These are phyloP conservation scores for Trachelus tabidus DNA, from an alignment of 2,888 invertebrate species.

Conservation along the genomic window DNA sequence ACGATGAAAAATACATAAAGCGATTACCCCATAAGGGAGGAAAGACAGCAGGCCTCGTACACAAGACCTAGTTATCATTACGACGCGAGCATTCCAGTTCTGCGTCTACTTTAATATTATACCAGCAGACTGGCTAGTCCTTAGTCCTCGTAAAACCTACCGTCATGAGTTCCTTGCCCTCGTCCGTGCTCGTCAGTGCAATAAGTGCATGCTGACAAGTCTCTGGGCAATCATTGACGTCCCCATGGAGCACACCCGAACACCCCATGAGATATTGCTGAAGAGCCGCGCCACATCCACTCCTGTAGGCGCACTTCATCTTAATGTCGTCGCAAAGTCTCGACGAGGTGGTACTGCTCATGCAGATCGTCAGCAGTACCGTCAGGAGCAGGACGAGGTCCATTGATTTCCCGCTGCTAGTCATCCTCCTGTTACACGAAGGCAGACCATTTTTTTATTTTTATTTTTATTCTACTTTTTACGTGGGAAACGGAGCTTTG, in stretches of 20 bases:
- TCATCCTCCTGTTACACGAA: constrained; percentile 42
- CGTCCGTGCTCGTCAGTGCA: constrained; percentile 81
- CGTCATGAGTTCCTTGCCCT: constrained; percentile 81
- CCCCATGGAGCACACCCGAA: constrained; percentile 74
- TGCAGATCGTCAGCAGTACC: constrained; percentile 38
- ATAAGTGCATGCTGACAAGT: constrained; percentile 82
- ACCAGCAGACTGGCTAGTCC: not conserved
- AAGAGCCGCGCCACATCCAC: constrained; percentile 82
- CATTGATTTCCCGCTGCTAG: constrained; percentile 42
- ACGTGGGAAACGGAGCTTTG: not conserved
- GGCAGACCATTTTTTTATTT: not conserved
- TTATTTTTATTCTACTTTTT: not conserved
- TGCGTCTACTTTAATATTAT: not conserved
- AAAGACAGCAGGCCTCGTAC: not conserved
- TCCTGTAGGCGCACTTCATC: constrained; percentile 79
- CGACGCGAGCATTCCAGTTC: not conserved
- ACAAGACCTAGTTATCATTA: not conserved
- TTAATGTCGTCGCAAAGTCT: constrained; percentile 76
- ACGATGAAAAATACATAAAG: not conserved
- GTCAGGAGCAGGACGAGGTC: constrained; percentile 40
- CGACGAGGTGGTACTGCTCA: constrained; percentile 49
- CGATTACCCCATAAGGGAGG: not conserved
- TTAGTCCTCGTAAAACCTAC: constrained; percentile 67
- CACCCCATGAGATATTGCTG: constrained; percentile 82
- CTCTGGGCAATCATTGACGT: constrained; percentile 73